These are phyloP conservation scores for Tyrannus savana DNA, from an alignment of 2,113 vertebrate genomes.

Conservation along the genomic window DNA sequence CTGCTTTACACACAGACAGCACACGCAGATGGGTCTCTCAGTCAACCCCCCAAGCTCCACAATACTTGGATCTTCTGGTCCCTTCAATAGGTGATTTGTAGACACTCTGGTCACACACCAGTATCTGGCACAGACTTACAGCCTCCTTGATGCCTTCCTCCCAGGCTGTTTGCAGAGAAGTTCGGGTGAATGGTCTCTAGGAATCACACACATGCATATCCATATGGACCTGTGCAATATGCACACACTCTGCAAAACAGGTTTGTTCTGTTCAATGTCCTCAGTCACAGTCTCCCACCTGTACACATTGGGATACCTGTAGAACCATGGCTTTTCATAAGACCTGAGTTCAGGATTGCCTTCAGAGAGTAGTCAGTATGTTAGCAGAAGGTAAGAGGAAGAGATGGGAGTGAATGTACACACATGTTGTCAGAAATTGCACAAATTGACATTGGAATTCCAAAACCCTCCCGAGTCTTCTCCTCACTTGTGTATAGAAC, in stretches of 20 bases:
- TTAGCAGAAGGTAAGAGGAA: neutral
- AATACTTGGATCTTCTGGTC: neutral
- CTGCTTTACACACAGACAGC: neutral
- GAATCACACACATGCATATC: neutral
- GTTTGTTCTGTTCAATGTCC: neutral
- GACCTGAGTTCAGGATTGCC: neutral
- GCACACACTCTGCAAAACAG: neutral
- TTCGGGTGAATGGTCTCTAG: neutral
- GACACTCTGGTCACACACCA: neutral
- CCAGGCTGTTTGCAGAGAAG: neutral
- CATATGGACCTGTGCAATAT: fast-evolving
- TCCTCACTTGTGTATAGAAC: neutral
- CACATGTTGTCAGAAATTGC: neutral
- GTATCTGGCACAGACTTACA: neutral
- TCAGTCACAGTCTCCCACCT: neutral
- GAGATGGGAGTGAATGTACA: neutral
- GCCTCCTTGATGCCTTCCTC: neutral
- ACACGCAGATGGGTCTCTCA: neutral
- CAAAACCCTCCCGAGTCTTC: neutral
- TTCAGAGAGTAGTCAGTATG: neutral
- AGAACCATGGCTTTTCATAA: neutral
- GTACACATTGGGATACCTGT: neutral
- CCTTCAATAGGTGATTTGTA: neutral
- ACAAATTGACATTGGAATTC: neutral
- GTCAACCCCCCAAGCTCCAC: fast-evolving